phyloP scores from a whole-genome alignment of 2,888 invertebrate species.

The Rotaria socialis region DNA sequence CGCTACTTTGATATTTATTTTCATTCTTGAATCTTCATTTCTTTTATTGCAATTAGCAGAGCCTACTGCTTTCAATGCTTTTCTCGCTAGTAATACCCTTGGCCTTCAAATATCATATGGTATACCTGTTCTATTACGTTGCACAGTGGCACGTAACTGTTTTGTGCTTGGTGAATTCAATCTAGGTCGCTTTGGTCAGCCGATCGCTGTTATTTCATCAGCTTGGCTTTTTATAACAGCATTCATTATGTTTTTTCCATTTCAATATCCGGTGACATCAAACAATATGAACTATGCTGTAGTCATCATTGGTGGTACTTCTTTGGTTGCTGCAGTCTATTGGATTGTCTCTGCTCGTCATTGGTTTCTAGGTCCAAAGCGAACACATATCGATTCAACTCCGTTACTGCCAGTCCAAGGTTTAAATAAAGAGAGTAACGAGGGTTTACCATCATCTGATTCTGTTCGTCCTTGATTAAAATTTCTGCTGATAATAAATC shows the following conservation, averaged over 20 bases:
- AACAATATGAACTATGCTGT: background rate
- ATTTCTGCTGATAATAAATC: too few species aligned
- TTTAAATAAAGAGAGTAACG: too few species aligned
- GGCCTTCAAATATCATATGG: background rate
- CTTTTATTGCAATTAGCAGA: background rate
- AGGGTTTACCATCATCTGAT: too few species aligned
- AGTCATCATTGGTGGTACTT: background rate
- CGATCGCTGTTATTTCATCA: background rate
- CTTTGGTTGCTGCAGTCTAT: background rate
- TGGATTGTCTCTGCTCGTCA: background rate
- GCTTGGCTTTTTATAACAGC: background rate
- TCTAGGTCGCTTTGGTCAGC: background rate
- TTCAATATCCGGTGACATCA: background rate
- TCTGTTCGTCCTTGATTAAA: too few species aligned
- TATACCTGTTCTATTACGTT: background rate
- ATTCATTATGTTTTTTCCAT: background rate
- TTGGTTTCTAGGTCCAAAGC: background rate
- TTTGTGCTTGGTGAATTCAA: background rate
- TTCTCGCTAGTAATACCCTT: background rate
- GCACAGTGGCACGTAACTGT: background rate
- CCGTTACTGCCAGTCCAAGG: too few species aligned
- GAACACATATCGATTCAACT: background rate
- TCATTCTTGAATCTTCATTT: background rate
- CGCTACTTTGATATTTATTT: background rate
- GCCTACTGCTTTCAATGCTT: background rate